A percentile compares a stretch with the other conserved stretches of the same genome.
Conservation (phyloP, 2,888 invertebrate species). For the Lamellibrachia columna region DNA sequence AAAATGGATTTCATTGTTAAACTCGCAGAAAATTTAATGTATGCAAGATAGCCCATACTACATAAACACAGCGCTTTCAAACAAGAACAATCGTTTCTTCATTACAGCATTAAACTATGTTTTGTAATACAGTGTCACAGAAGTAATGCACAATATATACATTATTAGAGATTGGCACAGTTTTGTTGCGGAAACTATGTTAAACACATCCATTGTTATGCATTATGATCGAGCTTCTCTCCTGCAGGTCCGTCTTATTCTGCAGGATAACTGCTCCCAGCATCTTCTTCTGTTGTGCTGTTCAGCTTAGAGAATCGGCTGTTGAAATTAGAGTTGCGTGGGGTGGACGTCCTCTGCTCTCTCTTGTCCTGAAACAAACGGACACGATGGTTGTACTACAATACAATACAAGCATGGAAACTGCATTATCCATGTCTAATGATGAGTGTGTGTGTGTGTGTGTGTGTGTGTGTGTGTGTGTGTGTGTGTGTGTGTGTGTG, state of each 20-base stretch:
- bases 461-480: no score
- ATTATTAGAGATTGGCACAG: not conserved
- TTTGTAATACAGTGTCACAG: not conserved
- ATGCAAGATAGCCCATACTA: not conserved
- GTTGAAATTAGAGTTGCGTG: not conserved
- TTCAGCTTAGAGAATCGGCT: not conserved
- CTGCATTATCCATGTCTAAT: not conserved
- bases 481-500: no score
- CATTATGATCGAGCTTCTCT: not conserved
- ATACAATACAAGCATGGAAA: not conserved
- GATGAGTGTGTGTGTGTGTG: not conserved
- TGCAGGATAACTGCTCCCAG: not conserved
- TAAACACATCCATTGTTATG: not conserved
- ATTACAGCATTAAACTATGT: not conserved
- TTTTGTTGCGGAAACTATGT: not conserved
- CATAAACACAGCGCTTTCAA: not conserved
- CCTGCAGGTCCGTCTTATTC: not conserved
- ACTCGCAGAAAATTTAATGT: not conserved
- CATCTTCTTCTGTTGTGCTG: not conserved
- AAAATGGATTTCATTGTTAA: not conserved
- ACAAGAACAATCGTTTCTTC: not conserved
- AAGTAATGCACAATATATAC: not conserved
- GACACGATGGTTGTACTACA: not conserved
- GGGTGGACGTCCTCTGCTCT: not conserved
- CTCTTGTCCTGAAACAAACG: not conserved